Base-by-base conservation (phyloP, 2,888 invertebrate genomes). In the Octonoba sinensis region DNA sequence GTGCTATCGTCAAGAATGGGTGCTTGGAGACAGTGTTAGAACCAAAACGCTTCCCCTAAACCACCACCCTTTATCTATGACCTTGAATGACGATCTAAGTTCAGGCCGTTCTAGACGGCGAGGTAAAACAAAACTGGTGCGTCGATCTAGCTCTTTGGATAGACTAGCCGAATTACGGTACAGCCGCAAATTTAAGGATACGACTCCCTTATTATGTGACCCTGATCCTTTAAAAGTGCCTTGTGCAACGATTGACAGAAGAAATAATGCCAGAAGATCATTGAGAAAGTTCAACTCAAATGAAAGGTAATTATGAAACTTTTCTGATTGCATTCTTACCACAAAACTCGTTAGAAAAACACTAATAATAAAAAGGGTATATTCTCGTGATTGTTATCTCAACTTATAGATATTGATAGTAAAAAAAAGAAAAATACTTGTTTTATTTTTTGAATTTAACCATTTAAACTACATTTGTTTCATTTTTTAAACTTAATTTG, bases 1-100 rank as follows among this genome's bases (percentile, higher is more conserved):
- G n/a, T 82, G 82, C 11, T 82, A 82, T 60, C 75, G 82, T 11
- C 75, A 75, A 56, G 82, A 82, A 1, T 82, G 82, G 82, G 82
- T 71, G n/a, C 67, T 67, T 18, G 79, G 79, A 0, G 79, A 73
- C 44, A 18, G 51, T 12, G 20, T 20, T 16, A 57, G 27, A 20
- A 46, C 62, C 13, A 71, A 72, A 24, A 46, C 70, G 11, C 56
- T 22, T 16, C 16, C 70, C 1, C n/a, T 56, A n/a, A 46, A 66
- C 15, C 54, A 62, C 47, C 79, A 79, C 36, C 79, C 51, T 16
- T 47, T 79, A 54, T 67, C 72, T 0, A 62, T 67, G 16, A 72
- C 72, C 22, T 44, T 77, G 24, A 24, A 70, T n/a, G 57, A 66
- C 2, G 79, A 79, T 54, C 36, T 20, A n/a, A n/a, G n/a, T 15